A percentile compares a stretch with the other conserved stretches of the same genome.
Evolutionary conservation across 2,113 vertebrate species (phyloP).

Genomic region (Diadophis punctatus): DNA sequence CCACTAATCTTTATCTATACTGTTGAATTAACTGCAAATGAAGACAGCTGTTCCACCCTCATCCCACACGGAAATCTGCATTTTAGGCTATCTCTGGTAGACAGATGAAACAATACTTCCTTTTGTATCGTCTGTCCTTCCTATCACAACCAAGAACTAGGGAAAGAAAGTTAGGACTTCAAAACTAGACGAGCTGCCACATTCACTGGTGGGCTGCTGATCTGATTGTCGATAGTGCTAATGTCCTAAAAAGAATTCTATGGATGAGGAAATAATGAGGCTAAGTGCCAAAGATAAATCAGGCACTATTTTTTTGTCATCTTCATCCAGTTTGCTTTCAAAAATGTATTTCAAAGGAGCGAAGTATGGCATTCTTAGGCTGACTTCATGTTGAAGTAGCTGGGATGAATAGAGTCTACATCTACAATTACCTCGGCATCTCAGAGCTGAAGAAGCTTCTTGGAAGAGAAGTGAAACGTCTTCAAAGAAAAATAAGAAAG

Average conservation of each 20-base stretch:
- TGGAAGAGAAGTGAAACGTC: no score
- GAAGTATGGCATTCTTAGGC: not conserved
- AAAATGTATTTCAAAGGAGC: not conserved
- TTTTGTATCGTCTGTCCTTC: not conserved
- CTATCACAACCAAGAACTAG: not conserved
- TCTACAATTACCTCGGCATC: not conserved
- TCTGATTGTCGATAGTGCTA: not conserved
- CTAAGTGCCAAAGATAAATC: not conserved
- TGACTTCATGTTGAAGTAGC: not conserved
- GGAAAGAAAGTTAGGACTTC: not conserved
- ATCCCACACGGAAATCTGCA: not conserved
- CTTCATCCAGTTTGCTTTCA: not conserved
- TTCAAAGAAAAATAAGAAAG: no score
- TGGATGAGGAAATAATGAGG: not conserved
- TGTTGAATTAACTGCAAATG: constrained; percentile 8
- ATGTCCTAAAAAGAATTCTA: not conserved
- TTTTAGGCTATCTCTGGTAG: not conserved
- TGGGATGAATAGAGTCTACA: not conserved
- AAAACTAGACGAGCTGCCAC: not conserved
- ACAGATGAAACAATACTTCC: not conserved
- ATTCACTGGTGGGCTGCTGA: not conserved
- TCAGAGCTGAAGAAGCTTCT: no score
- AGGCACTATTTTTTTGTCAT: not conserved
- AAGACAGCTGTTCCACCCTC: not conserved
- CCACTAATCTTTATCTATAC: not conserved